phyloP scores from a whole-genome alignment of 1,140 invertebrate species.

The Marisa cornuarietis region DNA sequence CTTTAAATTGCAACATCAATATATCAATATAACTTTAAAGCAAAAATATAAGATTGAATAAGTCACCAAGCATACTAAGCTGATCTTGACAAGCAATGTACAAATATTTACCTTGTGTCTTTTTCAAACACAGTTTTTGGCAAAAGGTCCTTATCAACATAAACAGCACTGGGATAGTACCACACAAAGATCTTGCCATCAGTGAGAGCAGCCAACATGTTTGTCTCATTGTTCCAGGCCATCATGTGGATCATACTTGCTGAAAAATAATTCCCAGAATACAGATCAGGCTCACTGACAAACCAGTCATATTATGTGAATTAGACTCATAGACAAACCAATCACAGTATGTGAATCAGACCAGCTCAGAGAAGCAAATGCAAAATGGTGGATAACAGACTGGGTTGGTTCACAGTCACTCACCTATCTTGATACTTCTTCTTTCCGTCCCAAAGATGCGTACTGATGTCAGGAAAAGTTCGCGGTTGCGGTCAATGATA shows the following conservation, averaged over 20 bases:
- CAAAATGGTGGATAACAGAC: background rate
- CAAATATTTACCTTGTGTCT: slow-evolving; percentile 70
- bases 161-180: slow-evolving; percentile 82
- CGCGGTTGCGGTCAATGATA: slow-evolving; percentile 83
- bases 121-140: slow-evolving; percentile 74
- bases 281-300: too few species aligned
- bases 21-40: too few species aligned
- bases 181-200: slow-evolving; percentile 85
- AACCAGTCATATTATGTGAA: too few species aligned
- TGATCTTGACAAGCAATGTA: too few species aligned
- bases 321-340: too few species aligned
- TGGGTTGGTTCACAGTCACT: slow-evolving; percentile 23
- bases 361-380: too few species aligned
- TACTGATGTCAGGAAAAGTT: slow-evolving; percentile 80
- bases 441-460: slow-evolving; percentile 71
- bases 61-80: too few species aligned
- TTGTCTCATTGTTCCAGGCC: slow-evolving; percentile 83
- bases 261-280: slow-evolving; percentile 52
- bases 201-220: slow-evolving; percentile 85
- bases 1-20: too few species aligned
- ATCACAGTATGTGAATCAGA: too few species aligned
- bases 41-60: too few species aligned
- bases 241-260: slow-evolving; percentile 82
- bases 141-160: slow-evolving; percentile 79
- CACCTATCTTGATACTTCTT: slow-evolving; percentile 80